These are phyloP conservation scores for Hyla sarda DNA, from an alignment of 2,113 vertebrate genomes.

Conservation along the genomic window DNA sequence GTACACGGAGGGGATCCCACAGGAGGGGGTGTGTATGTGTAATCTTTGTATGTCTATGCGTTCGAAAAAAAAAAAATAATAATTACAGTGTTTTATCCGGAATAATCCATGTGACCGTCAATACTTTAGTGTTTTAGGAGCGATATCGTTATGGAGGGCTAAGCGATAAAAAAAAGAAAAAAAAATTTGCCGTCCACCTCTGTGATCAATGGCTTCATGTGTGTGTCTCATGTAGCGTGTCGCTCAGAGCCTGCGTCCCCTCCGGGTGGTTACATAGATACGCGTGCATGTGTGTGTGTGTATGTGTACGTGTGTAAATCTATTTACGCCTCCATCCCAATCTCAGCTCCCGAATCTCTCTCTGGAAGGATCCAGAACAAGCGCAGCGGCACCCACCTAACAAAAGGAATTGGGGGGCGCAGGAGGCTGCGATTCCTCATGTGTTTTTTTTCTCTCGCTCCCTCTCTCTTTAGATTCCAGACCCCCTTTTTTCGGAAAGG, in stretches of 20 bases:
- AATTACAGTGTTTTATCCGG: no score
- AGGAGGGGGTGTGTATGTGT: constrained; percentile 46
- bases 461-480: constrained; percentile 6
- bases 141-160: no score
- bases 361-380: constrained; percentile 49
- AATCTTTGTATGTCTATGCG: not conserved
- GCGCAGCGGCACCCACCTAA: constrained; percentile 55
- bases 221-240: constrained; percentile 9
- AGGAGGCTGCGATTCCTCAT: not conserved
- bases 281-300: not conserved
- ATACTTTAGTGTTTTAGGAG: no score
- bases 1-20: constrained; percentile 34
- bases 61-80: no score
- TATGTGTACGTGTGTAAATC: constrained; percentile 23
- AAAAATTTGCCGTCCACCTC: not conserved
- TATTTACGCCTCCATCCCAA: constrained; percentile 11
- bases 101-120: no score
- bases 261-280: not conserved
- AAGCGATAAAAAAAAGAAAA: no score
- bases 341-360: not conserved
- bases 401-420: constrained; percentile 19
- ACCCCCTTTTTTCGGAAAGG: not conserved
- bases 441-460: no score
- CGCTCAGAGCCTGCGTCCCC: not conserved
- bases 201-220: not conserved